Base-by-base conservation (phyloP, 2,113 vertebrate genomes). In the Eptatretus burgeri region DNA sequence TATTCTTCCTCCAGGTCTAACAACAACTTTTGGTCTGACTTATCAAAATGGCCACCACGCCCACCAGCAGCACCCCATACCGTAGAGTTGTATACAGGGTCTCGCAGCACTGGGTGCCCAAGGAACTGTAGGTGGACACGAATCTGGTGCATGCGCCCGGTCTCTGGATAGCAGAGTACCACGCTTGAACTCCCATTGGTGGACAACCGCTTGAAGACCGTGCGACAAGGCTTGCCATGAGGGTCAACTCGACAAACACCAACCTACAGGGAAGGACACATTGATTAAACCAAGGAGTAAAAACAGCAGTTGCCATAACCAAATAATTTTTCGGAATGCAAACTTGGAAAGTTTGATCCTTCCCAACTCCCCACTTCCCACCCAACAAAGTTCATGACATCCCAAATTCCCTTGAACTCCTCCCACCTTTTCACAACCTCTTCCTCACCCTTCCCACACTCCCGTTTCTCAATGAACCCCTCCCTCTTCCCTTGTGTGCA, bases 61-160 rank as follows among this genome's bases (percentile, higher is more conserved):
- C 82, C 87, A 51, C 79, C 74, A 51, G 74, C 66, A 0, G 86
- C 82, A 2, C 91, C 89, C 91, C 89, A 98, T 0, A 79, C 84
- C 1, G 73, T 74, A 52, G 83, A 80, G n/a, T 87, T 86, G 50
- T 96, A 98, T 72, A 98, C 82, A n/a, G 91, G 91, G 60, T 96
- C 91, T 0, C 86, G 89, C 66, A 88, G 65, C 9, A 98, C 93
- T 16, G 91, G 89, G 64, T 91, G 78, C 1, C 91, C 91, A 70
- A 98, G 68, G 66, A 77, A 98, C 74, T 96, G 91, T 63, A 98
- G 75, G 66, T 98, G 91, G 11, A 98, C 89, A 1, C 89, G 80
- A 69, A 98, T 96, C 75, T 98, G 91, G 73, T 98, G 91, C 0
- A 82, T 98, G 49, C 91, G 85, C 16, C 91, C 91, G 0, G 91